Evolutionary conservation across 1,140 invertebrate species (phyloP), one percentile per base, ranked within the genome.

Genomic region (Drosophila guanche): DNA sequence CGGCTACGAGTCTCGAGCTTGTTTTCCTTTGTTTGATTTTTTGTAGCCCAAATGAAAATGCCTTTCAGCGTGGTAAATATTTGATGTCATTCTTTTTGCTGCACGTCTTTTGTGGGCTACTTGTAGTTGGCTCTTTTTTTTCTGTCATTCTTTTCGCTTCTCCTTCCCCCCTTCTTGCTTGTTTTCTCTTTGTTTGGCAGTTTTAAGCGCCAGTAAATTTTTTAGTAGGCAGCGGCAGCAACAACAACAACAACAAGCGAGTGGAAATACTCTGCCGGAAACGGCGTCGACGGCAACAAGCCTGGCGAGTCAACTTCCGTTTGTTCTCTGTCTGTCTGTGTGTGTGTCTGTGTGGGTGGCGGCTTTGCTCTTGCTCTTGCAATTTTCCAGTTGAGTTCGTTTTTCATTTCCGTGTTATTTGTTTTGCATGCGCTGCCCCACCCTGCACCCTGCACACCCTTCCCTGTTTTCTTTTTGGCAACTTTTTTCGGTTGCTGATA

Each of bases 341-440:
- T 61, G 23, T 70, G 55, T 75, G 27, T 68, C 23, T 48, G 53
- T 57, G 50, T 72, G 53, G 25, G 25, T 41, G 29, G 57, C 48
- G 55, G 23, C 16, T 20, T 20, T 20, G n/a, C n/a, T n/a, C n/a
- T n/a, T n/a, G 29, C 65, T 27, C 73, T 65, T 81, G 83, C 83
- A 86, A 83, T 86, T 88, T 86, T 86, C 78, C 83, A 88, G 83
- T 78, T 57, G 81, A 76, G 83, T 86, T 86, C 81, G 74, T 83
- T 83, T 86, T 88, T 86, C 83, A 88, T 88, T 86, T 86, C 83
- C 74, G 58, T 86, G 58, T 83, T 86, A 88, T 86, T 86, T 86
- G 83, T 76, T 86, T 86, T 88, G 68, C 78, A 88, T 86, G 46
- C 47, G 47, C 59, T 16, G 25, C 48, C 16, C 14, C 53, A 22